phyloP scores from a whole-genome alignment of 2,797 vertebrate genomes.

The Sebastes elongatus region DNA sequence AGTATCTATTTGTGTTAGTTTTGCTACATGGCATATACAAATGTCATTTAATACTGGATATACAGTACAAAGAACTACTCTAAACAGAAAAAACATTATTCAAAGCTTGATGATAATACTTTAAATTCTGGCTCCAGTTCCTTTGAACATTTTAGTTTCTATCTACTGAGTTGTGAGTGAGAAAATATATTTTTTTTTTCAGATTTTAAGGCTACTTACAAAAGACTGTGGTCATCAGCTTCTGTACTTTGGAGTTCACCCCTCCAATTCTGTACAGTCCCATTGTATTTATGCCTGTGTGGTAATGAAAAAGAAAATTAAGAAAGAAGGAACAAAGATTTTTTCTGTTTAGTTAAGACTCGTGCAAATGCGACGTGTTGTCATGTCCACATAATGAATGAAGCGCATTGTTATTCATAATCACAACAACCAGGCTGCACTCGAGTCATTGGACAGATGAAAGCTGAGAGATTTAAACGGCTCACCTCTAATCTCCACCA shows the following conservation, averaged over 20 bases:
- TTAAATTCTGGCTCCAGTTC: not conserved
- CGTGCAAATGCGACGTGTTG: not conserved
- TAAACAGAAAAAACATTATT: not conserved
- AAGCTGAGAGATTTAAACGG: slow-evolving; percentile 31
- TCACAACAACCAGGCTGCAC: not conserved
- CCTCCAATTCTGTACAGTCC: slow-evolving; percentile 97
- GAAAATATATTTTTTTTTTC: not conserved
- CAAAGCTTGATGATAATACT: not conserved
- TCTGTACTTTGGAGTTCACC: slow-evolving; percentile 98
- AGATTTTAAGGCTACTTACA: slow-evolving; percentile 82
- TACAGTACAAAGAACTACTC: not conserved
- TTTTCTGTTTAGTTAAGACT: not conserved
- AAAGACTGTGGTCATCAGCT: slow-evolving; percentile 95
- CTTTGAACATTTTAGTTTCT: not conserved
- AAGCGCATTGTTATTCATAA: slow-evolving; percentile 14
- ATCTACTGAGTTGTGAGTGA: not conserved
- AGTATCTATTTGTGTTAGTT: not conserved
- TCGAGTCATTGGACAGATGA: slow-evolving; percentile 26
- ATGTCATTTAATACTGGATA: not conserved
- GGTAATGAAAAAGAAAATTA: not conserved
- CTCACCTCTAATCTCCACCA: slow-evolving; percentile 92
- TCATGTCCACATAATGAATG: slow-evolving; percentile 10
- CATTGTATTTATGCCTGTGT: slow-evolving; percentile 90
- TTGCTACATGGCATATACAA: not conserved
- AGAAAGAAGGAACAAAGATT: not conserved